A percentile compares a stretch with the other conserved stretches of the same genome.
phyloP scores from a whole-genome alignment of 2,888 invertebrate species.

The Ormyrus rosae region DNA sequence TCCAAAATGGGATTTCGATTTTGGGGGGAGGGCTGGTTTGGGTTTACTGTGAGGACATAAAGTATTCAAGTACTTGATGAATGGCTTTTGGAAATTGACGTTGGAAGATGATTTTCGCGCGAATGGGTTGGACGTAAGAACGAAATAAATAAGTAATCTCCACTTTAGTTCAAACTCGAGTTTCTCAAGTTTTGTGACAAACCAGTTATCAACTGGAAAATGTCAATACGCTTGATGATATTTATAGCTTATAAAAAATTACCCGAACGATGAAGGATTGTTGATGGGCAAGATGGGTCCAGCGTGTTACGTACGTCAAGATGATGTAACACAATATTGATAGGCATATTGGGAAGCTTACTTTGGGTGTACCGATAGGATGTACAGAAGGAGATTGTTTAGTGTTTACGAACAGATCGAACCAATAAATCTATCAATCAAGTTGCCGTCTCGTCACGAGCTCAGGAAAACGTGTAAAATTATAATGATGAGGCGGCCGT shows the following conservation, averaged over 20 bases:
- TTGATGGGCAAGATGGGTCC: neutral
- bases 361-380: conserved; percentile 41
- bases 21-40: neutral
- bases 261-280: too few relatives aligned
- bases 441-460: too few relatives aligned
- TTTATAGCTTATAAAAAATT: too few relatives aligned
- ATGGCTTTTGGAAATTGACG: neutral
- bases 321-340: conserved; percentile 30
- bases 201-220: too few relatives aligned
- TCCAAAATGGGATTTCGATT: conserved; percentile 7
- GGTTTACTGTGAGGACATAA: neutral
- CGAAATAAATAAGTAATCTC: too few relatives aligned
- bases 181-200: too few relatives aligned
- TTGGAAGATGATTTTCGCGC: too few relatives aligned
- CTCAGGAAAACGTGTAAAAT: too few relatives aligned
- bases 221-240: too few relatives aligned
- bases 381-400: conserved; percentile 48
- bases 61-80: neutral
- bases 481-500: too few relatives aligned
- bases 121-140: too few relatives aligned
- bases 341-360: conserved; percentile 29
- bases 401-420: conserved; percentile 45
- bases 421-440: conserved; percentile 45
- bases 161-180: too few relatives aligned
- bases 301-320: conserved; percentile 6